Percentiles rank a stretch among this genome's conserved stretches.
phyloP scores from a whole-genome alignment of 2,888 invertebrate species.

The Drosophila quasianomalipes region DNA sequence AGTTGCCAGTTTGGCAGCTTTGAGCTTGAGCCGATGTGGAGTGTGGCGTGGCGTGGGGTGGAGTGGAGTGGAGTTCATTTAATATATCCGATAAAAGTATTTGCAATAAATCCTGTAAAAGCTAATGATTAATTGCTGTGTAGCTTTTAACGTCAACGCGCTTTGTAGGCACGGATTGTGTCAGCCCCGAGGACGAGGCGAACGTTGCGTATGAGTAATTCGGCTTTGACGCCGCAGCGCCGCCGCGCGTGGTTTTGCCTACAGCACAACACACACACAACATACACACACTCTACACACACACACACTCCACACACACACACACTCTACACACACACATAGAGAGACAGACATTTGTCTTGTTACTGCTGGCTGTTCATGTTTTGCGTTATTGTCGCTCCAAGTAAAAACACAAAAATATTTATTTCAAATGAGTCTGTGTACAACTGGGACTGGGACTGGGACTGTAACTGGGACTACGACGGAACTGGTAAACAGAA shows the following conservation, averaged over 20 bases:
- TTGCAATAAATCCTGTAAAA: conserved; percentile 83
- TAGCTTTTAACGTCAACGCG: conserved; percentile 80
- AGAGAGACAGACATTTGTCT: conserved; percentile 58
- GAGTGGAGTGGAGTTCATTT: conserved; percentile 78
- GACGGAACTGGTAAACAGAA: conserved; percentile 67
- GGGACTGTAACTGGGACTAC: conserved; percentile 62
- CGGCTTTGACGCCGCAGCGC: conserved; percentile 76
- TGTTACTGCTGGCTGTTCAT: conserved; percentile 65
- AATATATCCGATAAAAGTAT: conserved; percentile 82
- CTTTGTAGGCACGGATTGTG: conserved; percentile 78
- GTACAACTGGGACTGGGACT: conserved; percentile 67
- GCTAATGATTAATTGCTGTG: conserved; percentile 83
- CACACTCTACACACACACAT: conserved; percentile 21
- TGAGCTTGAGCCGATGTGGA: conserved; percentile 9
- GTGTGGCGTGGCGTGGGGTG: conserved; percentile 29
- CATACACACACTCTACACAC: conserved; percentile 21
- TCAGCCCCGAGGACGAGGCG: conserved; percentile 55
- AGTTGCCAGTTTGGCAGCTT: conserved; percentile 5
- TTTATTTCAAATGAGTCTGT: conserved; percentile 81
- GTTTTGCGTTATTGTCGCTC: conserved; percentile 81
- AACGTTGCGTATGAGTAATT: conserved; percentile 79
- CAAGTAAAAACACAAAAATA: conserved; percentile 82
- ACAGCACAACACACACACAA: conserved; percentile 47
- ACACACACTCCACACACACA: conserved; percentile 16
- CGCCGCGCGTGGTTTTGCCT: conserved; percentile 75